A percentile compares a stretch with the other conserved stretches of the same genome.
These are phyloP conservation scores for Umimayanthus kanabou DNA, from an alignment of 92 coral and sea anemone genomes.

Conservation along the genomic window DNA sequence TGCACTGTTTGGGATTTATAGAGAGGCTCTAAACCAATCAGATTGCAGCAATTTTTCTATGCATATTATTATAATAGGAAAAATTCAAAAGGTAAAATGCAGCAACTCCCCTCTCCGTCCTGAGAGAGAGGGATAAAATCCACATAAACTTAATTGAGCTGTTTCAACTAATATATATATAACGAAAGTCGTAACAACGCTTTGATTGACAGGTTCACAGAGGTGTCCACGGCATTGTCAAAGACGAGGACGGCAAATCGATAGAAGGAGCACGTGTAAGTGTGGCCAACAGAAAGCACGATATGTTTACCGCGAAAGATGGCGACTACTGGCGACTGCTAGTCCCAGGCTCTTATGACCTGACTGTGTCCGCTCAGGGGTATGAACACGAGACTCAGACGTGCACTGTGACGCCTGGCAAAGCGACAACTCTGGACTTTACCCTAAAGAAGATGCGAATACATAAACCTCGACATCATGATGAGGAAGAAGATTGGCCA, in stretches of 20 bases:
- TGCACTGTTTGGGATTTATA: no score
- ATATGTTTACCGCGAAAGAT: constrained; percentile 84
- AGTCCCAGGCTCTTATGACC: constrained; percentile 98
- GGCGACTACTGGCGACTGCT: constrained; percentile 98
- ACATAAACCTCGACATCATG: constrained; percentile 71
- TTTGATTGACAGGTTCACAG: constrained; percentile 65
- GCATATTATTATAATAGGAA: no score
- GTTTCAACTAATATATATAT: no score
- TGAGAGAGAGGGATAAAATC: no score
- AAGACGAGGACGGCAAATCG: constrained; percentile 88
- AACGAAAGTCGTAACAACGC: no score
- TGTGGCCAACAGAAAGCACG: constrained; percentile 93
- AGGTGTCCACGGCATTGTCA: constrained; percentile 88
- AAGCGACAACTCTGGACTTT: constrained; percentile 76
- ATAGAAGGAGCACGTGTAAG: constrained; percentile 80
- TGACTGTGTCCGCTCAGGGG: constrained; percentile 89
- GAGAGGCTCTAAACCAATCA: no score
- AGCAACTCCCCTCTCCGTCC: no score
- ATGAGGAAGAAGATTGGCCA: constrained; percentile 78
- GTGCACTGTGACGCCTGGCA: constrained; percentile 65
- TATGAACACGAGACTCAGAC: constrained; percentile 89
- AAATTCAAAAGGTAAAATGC: no score
- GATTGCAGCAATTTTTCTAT: no score
- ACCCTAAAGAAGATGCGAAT: constrained; percentile 73
- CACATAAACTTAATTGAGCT: no score